Conservation (phyloP, 1,140 invertebrate genomes). For the Ceratina calcarata region DNA sequence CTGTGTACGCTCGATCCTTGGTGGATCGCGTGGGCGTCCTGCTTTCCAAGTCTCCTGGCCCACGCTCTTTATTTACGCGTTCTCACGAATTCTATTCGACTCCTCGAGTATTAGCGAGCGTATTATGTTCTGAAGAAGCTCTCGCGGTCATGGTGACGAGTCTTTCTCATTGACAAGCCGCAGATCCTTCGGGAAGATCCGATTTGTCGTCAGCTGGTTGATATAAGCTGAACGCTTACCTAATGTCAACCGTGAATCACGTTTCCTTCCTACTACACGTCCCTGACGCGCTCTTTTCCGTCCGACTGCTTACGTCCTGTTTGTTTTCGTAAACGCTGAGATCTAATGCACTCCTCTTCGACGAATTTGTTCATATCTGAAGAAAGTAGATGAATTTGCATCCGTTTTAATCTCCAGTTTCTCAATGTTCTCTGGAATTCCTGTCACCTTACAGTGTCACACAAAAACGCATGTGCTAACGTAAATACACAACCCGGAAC, state of each 20-base stretch:
- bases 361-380: not conserved
- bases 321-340: constrained; percentile 24
- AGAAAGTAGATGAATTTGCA: too few relatives aligned
- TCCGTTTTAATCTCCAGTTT: too few relatives aligned
- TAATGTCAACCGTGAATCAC: constrained; percentile 63
- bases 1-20: constrained; percentile 32
- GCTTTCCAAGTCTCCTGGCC: constrained; percentile 63
- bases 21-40: constrained; percentile 71
- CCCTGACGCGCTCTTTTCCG: constrained; percentile 28
- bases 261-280: constrained; percentile 47
- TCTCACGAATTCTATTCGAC: constrained; percentile 11
- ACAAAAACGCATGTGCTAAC: constrained; percentile 14
- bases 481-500: constrained; percentile 5
- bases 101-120: not conserved
- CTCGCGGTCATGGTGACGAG: not conserved
- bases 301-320: not conserved
- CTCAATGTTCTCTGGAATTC: too few relatives aligned
- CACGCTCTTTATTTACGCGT: constrained; percentile 59
- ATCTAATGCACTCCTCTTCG: not conserved
- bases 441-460: not conserved
- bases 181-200: not conserved
- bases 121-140: not conserved
- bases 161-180: constrained; percentile 23
- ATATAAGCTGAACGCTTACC: constrained; percentile 33
- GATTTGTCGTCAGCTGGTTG: constrained; percentile 51